A percentile compares a stretch with the other conserved stretches of the same genome.
These are phyloP conservation scores for Clavelina lepadiformis DNA, from an alignment of 23 tunicate genomes.

Conservation along the genomic window DNA sequence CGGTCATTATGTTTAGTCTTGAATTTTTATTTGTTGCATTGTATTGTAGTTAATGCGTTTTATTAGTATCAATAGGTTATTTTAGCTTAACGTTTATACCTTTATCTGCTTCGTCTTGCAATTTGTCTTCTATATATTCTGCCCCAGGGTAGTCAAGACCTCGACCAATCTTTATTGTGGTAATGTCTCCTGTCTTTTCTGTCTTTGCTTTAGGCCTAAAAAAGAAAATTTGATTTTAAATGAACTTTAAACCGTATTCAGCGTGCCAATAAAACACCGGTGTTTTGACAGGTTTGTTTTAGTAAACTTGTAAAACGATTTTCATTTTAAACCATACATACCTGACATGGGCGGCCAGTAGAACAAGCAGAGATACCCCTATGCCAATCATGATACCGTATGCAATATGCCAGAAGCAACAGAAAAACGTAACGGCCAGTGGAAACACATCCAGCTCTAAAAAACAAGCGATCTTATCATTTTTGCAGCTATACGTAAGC, in stretches of 20 bases:
- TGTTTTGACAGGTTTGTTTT: not conserved
- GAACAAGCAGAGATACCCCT: slow-evolving; percentile 41
- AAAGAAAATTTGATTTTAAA: not conserved
- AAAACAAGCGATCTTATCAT: too few species aligned
- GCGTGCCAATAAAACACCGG: not conserved
- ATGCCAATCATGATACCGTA: slow-evolving; percentile 86
- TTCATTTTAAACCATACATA: slow-evolving; percentile 4
- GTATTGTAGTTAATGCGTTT: too few species aligned
- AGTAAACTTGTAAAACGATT: not conserved
- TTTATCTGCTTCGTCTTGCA: slow-evolving; percentile 38
- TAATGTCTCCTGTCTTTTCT: slow-evolving; percentile 5
- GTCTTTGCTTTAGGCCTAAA: slow-evolving; percentile 51
- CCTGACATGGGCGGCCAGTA: slow-evolving; percentile 60
- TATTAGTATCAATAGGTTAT: too few species aligned
- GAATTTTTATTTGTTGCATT: too few species aligned
- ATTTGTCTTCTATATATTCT: slow-evolving; percentile 58
- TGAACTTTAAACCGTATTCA: not conserved
- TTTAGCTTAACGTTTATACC: slow-evolving; percentile 20
- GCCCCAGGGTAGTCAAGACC: slow-evolving; percentile 80
- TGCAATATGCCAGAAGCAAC: slow-evolving; percentile 86
- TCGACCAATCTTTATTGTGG: slow-evolving; percentile 15
- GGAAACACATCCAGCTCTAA: slow-evolving; percentile 63
- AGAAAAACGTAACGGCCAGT: slow-evolving; percentile 44
- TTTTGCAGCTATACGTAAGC: too few species aligned
- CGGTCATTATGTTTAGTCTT: too few species aligned